Conservation (phyloP, 2,113 vertebrate genomes). For the Oncorhynchus tshawytscha region DNA sequence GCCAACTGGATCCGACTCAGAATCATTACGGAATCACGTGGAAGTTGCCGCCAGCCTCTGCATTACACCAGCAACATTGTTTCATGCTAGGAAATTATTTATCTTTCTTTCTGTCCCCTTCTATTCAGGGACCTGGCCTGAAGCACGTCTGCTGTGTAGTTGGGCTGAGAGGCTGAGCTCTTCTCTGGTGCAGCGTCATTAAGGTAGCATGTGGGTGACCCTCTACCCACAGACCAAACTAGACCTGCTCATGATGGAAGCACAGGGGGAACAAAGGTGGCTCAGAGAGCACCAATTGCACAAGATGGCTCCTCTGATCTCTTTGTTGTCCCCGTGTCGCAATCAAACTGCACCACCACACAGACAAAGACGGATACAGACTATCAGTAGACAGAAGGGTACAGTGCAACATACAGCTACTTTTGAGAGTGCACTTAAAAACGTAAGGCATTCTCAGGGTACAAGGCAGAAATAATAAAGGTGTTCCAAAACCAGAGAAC, state of each 20-base stretch:
- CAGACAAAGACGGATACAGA: neutral
- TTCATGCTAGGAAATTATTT: neutral
- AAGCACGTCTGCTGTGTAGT: neutral
- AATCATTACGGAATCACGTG: neutral
- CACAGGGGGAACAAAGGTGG: neutral
- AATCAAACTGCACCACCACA: neutral
- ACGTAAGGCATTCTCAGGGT: neutral
- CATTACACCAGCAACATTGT: neutral
- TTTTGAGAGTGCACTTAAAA: neutral
- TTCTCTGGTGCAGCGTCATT: neutral
- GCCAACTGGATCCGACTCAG: neutral
- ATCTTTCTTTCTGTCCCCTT: neutral
- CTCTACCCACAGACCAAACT: neutral
- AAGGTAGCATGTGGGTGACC: constrained; percentile 1
- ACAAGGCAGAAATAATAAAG: neutral
- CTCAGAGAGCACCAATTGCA: neutral
- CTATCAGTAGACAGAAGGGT: neutral
- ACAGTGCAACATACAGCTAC: neutral
- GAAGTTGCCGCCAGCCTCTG: neutral
- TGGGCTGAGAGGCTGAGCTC: neutral
- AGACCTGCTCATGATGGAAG: constrained; percentile 5
- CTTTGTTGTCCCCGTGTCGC: neutral
- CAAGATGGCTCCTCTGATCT: constrained; percentile 9
- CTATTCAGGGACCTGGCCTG: neutral
- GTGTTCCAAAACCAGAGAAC: neutral